These are phyloP conservation scores for Grammomys dolichurus DNA, from an alignment of 2,113 vertebrate genomes.

Conservation along the genomic window DNA sequence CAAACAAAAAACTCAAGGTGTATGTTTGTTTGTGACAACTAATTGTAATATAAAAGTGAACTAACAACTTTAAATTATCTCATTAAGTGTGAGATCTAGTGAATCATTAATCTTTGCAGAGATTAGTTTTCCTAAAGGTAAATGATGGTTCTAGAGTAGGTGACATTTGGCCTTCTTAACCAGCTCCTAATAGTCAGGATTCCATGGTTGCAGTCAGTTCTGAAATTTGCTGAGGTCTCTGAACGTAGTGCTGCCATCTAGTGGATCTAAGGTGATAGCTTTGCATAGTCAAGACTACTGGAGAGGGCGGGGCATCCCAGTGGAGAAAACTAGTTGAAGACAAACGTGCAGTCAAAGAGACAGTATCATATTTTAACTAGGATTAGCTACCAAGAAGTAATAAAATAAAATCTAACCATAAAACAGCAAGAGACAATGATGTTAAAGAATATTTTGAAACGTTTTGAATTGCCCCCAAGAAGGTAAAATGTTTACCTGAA, in stretches of 20 bases:
- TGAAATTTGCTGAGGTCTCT: background rate
- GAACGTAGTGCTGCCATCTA: slow-evolving; percentile 26
- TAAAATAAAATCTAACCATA: slow-evolving; percentile 41
- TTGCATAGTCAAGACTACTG: background rate
- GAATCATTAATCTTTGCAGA: background rate
- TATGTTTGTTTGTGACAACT: background rate
- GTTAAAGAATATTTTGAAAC: slow-evolving; percentile 36
- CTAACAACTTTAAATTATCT: background rate
- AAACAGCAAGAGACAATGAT: background rate
- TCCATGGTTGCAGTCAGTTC: background rate
- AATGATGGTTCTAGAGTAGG: background rate
- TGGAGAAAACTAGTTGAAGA: slow-evolving; percentile 12
- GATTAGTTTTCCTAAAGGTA: background rate
- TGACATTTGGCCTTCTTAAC: background rate
- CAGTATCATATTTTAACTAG: slow-evolving; percentile 46
- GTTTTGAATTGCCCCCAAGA: background rate
- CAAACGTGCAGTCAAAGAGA: slow-evolving; percentile 34
- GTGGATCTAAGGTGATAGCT: slow-evolving; percentile 6
- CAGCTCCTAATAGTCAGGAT: background rate
- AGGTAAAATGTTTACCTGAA: slow-evolving; percentile 36
- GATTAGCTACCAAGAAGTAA: background rate
- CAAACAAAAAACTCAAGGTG: background rate
- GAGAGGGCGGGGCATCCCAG: background rate
- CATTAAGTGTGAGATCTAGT: background rate
- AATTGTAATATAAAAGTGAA: background rate